A percentile compares a stretch with the other conserved stretches of the same genome.
phyloP scores from a whole-genome alignment of 2,113 vertebrate genomes.

The Calidris pygmaea region DNA sequence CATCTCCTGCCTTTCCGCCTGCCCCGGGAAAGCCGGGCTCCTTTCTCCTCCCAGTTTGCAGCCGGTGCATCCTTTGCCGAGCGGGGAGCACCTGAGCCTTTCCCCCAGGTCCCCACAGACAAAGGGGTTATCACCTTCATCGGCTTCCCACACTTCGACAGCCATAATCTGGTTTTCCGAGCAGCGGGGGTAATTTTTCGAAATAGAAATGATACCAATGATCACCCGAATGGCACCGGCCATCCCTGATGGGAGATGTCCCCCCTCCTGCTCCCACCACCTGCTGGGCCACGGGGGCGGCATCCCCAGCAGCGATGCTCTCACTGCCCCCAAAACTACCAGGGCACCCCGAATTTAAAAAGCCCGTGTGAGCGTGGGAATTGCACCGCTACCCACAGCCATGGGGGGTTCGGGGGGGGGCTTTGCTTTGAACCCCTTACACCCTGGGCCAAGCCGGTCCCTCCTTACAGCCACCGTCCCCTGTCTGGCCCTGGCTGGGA shows the following conservation, averaged over 20 bases:
- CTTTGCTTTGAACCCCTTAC: neutral
- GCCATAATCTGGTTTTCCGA: neutral
- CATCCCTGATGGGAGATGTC: rapidly evolving
- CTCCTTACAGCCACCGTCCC: neutral
- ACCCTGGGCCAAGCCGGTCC: neutral
- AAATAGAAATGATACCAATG: rapidly evolving
- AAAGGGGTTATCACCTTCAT: neutral
- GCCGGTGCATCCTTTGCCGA: neutral
- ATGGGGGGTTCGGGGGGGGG: rapidly evolving
- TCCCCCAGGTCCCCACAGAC: neutral
- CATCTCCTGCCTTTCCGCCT: neutral
- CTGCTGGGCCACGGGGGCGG: rapidly evolving
- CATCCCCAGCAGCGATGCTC: neutral
- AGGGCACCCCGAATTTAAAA: neutral
- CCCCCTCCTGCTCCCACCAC: neutral
- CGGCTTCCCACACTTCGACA: neutral
- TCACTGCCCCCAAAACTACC: neutral
- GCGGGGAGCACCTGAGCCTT: neutral
- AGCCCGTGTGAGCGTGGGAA: too few relatives aligned
- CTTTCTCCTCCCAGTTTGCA: neutral
- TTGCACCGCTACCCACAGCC: rapidly evolving
- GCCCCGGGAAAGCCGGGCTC: neutral
- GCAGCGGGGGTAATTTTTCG: neutral
- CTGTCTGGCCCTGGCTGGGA: neutral
- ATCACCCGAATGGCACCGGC: rapidly evolving